These are phyloP conservation scores for Lepidochitona cinerea DNA, from an alignment of 2,888 invertebrate genomes.

Conservation along the genomic window DNA sequence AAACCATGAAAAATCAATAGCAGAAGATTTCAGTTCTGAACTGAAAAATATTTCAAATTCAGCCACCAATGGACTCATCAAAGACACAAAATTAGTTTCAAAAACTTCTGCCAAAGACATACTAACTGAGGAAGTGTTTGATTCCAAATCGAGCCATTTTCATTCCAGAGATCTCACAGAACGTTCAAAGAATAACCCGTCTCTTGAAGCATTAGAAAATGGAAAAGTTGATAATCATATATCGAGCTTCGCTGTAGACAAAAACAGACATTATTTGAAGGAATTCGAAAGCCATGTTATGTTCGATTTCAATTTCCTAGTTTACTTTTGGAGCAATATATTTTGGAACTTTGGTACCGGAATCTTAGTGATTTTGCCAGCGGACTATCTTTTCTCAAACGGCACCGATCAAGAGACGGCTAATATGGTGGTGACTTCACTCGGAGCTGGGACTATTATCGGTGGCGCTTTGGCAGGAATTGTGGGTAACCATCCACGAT, in stretches of 20 bases:
- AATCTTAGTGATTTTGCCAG: slow-evolving; percentile 46
- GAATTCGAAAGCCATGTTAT: neutral
- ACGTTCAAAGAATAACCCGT: neutral
- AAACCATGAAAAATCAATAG: neutral
- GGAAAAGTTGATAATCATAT: neutral
- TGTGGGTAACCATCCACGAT: slow-evolving; percentile 44
- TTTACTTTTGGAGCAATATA: slow-evolving; percentile 57
- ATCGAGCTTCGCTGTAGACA: neutral
- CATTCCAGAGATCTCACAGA: neutral
- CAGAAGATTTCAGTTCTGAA: neutral
- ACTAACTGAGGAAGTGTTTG: no score
- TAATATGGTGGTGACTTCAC: slow-evolving; percentile 37
- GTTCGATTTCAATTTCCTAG: slow-evolving; percentile 40
- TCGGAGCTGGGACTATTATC: slow-evolving; percentile 46
- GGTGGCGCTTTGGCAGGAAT: slow-evolving; percentile 53
- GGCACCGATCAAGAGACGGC: slow-evolving; percentile 42
- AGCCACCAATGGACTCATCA: neutral
- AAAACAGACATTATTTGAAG: neutral
- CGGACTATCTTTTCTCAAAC: slow-evolving; percentile 43
- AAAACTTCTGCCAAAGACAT: no score
- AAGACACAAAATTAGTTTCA: neutral
- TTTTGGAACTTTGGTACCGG: slow-evolving; percentile 53
- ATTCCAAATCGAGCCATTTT: no score
- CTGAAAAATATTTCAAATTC: neutral
- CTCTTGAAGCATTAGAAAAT: neutral